Percentiles rank a stretch among this genome's conserved stretches.
Conservation (phyloP, 35 echinoderm and acorn worm genomes). For the Strongylocentrotus purpuratus region DNA sequence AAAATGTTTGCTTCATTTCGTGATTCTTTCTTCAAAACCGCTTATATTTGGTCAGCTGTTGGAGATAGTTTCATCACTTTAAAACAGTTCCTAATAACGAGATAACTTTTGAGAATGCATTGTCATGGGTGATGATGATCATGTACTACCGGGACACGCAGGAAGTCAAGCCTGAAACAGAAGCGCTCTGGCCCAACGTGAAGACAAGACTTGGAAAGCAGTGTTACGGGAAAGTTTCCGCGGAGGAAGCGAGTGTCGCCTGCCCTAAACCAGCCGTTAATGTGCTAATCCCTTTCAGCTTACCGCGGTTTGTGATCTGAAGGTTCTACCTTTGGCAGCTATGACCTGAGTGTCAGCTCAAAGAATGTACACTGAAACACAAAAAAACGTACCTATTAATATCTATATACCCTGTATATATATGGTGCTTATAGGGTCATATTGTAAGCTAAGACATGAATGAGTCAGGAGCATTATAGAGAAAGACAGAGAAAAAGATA, state of each 20-base stretch:
- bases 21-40: too few species aligned
- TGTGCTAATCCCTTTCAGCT: neutral
- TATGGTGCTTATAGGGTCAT: neutral
- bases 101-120: neutral
- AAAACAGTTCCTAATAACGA: neutral
- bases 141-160: neutral
- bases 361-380: too few species aligned
- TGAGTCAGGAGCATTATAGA: neutral
- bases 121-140: neutral
- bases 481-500: neutral
- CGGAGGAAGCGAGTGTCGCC: neutral
- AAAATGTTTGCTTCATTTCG: too few species aligned
- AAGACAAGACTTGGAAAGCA: neutral
- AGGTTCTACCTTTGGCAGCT: neutral
- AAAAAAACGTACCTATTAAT: neutral
- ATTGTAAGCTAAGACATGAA: neutral
- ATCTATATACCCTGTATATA: neutral
- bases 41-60: too few species aligned
- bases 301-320: neutral
- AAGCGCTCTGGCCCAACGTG: neutral
- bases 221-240: constrained; percentile 15
- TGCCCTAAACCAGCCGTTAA: neutral
- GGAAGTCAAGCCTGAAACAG: neutral
- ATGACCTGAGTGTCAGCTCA: neutral
- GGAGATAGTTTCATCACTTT: neutral